Base-by-base conservation (phyloP, 92 coral and sea anemone species). In the Heteractis magnifica region DNA sequence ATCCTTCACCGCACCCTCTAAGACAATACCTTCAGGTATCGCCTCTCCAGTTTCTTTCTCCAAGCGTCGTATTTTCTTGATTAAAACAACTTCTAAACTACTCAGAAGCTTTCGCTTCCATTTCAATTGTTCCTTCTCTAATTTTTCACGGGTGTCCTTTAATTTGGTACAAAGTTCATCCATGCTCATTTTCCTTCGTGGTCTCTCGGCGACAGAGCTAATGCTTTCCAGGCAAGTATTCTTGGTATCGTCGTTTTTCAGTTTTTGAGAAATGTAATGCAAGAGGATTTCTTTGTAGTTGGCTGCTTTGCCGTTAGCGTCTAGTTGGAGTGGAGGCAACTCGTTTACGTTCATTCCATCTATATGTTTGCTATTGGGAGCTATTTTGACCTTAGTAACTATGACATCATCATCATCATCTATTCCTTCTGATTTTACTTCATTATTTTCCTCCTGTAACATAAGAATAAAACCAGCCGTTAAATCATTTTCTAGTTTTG, bases 101-200 rank as follows among this genome's bases (percentile, higher is more conserved):
- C 83, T 77, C 16, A 91, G 62, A 19, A 91, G 81, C 56, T 91
- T 91, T 73, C 90, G 82, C 81, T 88, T 91, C 94, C 94, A 91
- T n/a, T 65, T 84, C 55, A 88, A 77, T 20, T 71, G 78, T 76
- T 91, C 94, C 60, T 73, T 72, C 26, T 79, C 86, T 13, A 85
- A 75, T 82, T 88, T 85, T 56, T 82, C 79, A 12, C 94, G 79
- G 11, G 92, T 88, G 85, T 88, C 86, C 16, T 72, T 52, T 16
- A 91, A 51, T 74, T 91, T 91, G 65, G 79, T 80, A 80, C 90
- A 90, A 44, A 91, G 94, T 76, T 91, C 92, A 13, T 88, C 85
- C 81, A 90, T 85, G 12, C 56, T 85, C 72, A 85, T 62, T 15
- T 74, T 81, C 65, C 60, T 76, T 14, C 73, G 55, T 26, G 73